phyloP scores from a whole-genome alignment of 2,797 vertebrate genomes.

The Rhabdomys pumilio region DNA sequence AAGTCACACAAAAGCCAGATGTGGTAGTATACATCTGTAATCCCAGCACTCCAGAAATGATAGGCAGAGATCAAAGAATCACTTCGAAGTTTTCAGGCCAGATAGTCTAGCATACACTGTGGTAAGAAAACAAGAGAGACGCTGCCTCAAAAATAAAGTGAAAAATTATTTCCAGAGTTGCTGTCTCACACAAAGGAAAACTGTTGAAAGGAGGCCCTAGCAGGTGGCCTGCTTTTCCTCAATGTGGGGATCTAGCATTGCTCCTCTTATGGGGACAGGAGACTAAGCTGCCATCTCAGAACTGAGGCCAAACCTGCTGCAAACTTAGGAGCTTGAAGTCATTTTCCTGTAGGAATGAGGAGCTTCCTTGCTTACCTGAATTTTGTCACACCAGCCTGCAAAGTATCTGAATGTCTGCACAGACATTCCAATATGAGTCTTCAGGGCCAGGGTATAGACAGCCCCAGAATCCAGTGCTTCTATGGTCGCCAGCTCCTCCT shows the following conservation, averaged over 20 bases:
- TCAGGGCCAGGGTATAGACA: slow-evolving; percentile 92
- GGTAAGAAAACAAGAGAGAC: neutral
- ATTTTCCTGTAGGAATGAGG: neutral
- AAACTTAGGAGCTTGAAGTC: neutral
- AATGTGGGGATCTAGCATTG: neutral
- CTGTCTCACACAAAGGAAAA: neutral
- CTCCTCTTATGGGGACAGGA: neutral
- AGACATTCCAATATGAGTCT: slow-evolving; percentile 93
- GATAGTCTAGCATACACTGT: neutral
- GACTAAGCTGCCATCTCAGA: neutral
- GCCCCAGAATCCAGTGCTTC: slow-evolving; percentile 92
- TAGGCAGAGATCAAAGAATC: neutral
- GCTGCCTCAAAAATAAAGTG: neutral
- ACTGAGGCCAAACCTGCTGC: neutral
- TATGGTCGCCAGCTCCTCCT: slow-evolving; percentile 92
- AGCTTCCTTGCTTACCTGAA: slow-evolving; percentile 87
- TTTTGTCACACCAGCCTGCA: slow-evolving; percentile 93
- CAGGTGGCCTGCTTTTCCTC: neutral
- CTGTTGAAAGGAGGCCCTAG: neutral
- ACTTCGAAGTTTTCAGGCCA: neutral
- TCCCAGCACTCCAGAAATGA: neutral
- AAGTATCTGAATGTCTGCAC: slow-evolving; percentile 93
- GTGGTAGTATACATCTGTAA: neutral
- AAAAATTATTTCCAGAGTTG: neutral
- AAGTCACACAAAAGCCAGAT: neutral